phyloP scores from a whole-genome alignment of 2,113 vertebrate species.

The Holacanthus passer region DNA sequence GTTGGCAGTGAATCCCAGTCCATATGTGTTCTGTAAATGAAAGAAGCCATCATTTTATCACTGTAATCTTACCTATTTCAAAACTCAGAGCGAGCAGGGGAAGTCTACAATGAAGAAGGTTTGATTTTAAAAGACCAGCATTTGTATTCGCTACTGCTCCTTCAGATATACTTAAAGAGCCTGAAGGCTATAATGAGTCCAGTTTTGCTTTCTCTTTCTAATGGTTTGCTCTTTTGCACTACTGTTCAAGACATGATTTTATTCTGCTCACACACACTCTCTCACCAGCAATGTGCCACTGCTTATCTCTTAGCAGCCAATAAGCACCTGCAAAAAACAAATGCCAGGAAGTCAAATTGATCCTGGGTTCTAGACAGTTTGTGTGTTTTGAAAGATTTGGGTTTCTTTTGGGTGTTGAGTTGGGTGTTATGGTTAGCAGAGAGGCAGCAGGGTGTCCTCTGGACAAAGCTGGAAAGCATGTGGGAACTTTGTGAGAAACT shows the following conservation, averaged over 20 bases:
- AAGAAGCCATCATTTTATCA: conserved; percentile 47
- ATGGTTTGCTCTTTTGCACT: conserved; percentile 25
- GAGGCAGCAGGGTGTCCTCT: background rate
- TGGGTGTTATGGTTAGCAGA: background rate
- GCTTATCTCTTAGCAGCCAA: conserved; percentile 62
- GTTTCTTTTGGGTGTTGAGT: conserved; percentile 20
- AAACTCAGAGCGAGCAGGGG: conserved; percentile 6
- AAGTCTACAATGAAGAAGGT: conserved; percentile 29
- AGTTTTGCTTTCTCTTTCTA: conserved; percentile 19
- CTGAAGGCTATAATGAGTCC: conserved; percentile 47
- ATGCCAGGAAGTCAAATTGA: conserved; percentile 70
- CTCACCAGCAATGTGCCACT: conserved; percentile 20
- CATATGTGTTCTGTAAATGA: conserved; percentile 68
- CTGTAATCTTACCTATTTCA: conserved; percentile 60
- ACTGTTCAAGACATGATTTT: conserved; percentile 31
- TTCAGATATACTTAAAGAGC: conserved; percentile 48
- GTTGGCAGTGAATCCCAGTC: conserved; percentile 64
- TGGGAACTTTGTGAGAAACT: no score
- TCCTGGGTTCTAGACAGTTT: conserved; percentile 31
- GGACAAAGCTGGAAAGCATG: background rate
- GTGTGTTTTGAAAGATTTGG: conserved; percentile 36
- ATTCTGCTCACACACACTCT: conserved; percentile 55
- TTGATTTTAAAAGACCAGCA: conserved; percentile 22
- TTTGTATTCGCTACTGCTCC: conserved; percentile 44
- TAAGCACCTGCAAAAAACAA: conserved; percentile 43